Base-by-base conservation (phyloP, 2,888 invertebrate genomes). In the Habroteleia sp. region DNA sequence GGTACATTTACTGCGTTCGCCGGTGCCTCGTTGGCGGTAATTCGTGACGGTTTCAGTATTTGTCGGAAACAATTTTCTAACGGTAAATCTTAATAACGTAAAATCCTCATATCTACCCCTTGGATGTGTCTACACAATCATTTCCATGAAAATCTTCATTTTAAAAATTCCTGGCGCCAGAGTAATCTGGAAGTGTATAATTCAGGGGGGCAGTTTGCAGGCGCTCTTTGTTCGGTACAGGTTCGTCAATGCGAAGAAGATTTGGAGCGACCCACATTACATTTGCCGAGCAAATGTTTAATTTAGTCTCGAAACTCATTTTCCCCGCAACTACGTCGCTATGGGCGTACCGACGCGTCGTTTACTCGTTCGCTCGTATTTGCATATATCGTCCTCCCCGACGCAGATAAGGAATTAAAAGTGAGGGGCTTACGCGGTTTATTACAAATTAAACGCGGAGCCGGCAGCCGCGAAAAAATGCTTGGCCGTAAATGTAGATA, bases 361-460 rank as follows among this genome's bases (percentile, higher is more conserved):
- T 69, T 69, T 50, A 29, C 58, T 35, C 37, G 44, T 37, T 69
- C 71, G 66, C 71, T 69, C 71, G 46, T 73, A 74, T 69, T 48
- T 62, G 68, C 60, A 48, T 73, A 77, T 81, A 73, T 77, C 80
- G 77, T 76, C 78, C 75, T 60, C 78, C 37, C 75, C 6, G 68
- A 16, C 46, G 75, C 48, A 74, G 81, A 80, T 79, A 77, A 83
- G 80, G 76, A 83, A 81, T 83, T 80, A 81, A 84, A 81, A 80
- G 77, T 62, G 69, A 58, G 77, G 69, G 74, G 78, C 80, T 77
- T 73, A 46, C 74, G 74, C 71, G 76, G 79, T 85, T 86, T 85
- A 84, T 84, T 83, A 79, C 82, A 77, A 82, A 81, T 82, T 81
- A 81, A 81, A 78, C 76, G 77, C 63, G 74, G 76, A 79, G 52